Conservation (phyloP, 53 echinoderm and acorn worm genomes). For the Hippasteria phrygiana region DNA sequence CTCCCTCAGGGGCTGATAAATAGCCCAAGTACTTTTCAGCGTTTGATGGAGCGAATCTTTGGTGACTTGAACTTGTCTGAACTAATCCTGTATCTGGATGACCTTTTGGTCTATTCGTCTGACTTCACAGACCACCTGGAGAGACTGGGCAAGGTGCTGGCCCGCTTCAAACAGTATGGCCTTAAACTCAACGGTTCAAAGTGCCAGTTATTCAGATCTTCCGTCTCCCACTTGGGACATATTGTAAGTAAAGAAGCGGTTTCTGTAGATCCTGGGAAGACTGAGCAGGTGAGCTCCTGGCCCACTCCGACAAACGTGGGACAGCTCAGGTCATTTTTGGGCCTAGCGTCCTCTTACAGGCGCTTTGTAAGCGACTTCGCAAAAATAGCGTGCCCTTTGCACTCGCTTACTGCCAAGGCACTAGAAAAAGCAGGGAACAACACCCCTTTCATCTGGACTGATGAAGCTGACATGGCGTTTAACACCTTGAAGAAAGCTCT, state of each 20-base stretch:
- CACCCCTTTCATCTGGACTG: conserved; percentile 36
- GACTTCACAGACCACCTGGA: neutral
- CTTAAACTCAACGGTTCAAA: no score
- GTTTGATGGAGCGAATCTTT: conserved; percentile 69
- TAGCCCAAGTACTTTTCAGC: conserved; percentile 75
- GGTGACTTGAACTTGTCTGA: conserved; percentile 64
- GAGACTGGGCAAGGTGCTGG: conserved; percentile 45
- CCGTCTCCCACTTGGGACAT: no score
- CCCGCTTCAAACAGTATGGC: conserved; percentile 18
- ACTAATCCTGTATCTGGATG: neutral
- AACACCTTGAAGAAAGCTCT: conserved; percentile 17
- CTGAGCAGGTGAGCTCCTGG: conserved; percentile 52
- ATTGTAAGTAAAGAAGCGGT: conserved; percentile 53
- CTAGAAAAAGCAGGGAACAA: conserved; percentile 34
- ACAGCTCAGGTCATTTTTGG: no score
- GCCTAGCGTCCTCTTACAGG: no score
- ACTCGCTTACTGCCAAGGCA: conserved; percentile 39
- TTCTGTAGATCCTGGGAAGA: conserved; percentile 61
- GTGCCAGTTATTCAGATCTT: conserved; percentile 29
- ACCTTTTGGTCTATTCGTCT: conserved; percentile 18
- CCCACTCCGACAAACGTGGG: conserved; percentile 39
- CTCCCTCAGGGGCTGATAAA: conserved; percentile 77
- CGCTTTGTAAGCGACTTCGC: no score
- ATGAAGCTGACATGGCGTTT: conserved; percentile 15
- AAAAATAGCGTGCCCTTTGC: conserved; percentile 32